These are phyloP conservation scores for Stenodema calcarata DNA, from an alignment of 2,888 invertebrate genomes.

Conservation along the genomic window DNA sequence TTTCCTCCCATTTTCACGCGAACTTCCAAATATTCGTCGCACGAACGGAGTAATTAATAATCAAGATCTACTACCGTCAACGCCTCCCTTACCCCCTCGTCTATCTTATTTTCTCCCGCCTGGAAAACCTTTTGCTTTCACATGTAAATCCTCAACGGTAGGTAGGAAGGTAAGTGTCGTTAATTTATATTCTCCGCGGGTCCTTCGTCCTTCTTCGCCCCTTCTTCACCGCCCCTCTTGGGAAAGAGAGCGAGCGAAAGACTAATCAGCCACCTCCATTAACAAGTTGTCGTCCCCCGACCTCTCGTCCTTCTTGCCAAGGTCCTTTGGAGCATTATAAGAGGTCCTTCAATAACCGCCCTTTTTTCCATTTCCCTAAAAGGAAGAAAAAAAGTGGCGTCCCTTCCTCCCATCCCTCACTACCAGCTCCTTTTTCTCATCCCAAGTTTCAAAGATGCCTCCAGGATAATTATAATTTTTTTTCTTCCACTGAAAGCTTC, in stretches of 20 bases:
- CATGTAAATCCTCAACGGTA: conserved; percentile 22
- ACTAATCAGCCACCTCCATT: conserved; percentile 41
- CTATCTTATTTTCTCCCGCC: neutral
- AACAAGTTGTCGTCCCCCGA: conserved; percentile 28
- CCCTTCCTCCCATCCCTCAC: neutral
- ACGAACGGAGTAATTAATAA: neutral
- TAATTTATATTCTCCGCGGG: conserved; percentile 38
- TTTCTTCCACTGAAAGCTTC: neutral
- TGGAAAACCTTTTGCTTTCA: neutral
- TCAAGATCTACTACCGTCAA: conserved; percentile 3
- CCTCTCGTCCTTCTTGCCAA: neutral
- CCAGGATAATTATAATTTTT: conserved; percentile 9
- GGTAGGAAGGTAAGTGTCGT: conserved; percentile 23
- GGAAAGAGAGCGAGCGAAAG: neutral
- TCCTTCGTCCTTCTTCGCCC: neutral
- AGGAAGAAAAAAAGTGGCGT: neutral
- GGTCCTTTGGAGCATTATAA: conserved; percentile 16
- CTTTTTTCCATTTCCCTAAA: conserved; percentile 14
- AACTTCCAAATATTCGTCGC: neutral
- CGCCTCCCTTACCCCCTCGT: neutral
- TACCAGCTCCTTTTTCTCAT: neutral
- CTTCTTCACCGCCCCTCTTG: neutral
- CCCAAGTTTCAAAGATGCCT: neutral
- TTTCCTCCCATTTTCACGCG: neutral
- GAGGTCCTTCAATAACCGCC: conserved; percentile 10